Conservation (phyloP, 2,888 invertebrate genomes). For the Ceraclea dissimilis region DNA sequence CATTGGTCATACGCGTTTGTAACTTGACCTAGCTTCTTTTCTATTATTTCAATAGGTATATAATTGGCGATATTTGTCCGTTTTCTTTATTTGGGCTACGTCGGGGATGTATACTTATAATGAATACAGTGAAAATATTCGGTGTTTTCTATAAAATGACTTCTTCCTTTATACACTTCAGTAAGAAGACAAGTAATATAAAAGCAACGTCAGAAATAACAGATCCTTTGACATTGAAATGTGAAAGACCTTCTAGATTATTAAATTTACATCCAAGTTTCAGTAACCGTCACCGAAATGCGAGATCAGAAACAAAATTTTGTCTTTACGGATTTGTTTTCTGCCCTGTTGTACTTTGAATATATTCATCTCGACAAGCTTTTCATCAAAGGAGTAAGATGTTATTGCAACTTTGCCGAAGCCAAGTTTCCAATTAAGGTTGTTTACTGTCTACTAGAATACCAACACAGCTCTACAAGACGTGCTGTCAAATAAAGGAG, state of each 20-base stretch:
- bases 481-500: neutral
- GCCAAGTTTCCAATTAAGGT: constrained; percentile 25
- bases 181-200: neutral
- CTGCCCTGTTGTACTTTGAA: neutral
- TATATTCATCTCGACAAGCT: no score
- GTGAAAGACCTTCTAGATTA: constrained; percentile 25
- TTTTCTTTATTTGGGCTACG: no score
- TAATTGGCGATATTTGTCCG: no score
- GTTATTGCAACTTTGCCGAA: constrained; percentile 20
- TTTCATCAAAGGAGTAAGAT: constrained; percentile 21
- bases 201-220: constrained; percentile 20
- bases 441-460: constrained; percentile 19
- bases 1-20: no score
- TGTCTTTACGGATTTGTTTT: constrained; percentile 22
- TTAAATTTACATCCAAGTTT: constrained; percentile 26
- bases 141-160: neutral
- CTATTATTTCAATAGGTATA: no score
- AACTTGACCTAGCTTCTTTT: no score
- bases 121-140: neutral
- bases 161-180: neutral
- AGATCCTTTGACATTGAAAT: constrained; percentile 27
- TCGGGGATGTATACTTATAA: no score
- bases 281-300: constrained; percentile 11
- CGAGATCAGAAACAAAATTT: constrained; percentile 8
- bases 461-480: constrained; percentile 8